Evolutionary conservation across 2,888 invertebrate genomes (phyloP).

Genomic region (Andrena trimmerana): DNA sequence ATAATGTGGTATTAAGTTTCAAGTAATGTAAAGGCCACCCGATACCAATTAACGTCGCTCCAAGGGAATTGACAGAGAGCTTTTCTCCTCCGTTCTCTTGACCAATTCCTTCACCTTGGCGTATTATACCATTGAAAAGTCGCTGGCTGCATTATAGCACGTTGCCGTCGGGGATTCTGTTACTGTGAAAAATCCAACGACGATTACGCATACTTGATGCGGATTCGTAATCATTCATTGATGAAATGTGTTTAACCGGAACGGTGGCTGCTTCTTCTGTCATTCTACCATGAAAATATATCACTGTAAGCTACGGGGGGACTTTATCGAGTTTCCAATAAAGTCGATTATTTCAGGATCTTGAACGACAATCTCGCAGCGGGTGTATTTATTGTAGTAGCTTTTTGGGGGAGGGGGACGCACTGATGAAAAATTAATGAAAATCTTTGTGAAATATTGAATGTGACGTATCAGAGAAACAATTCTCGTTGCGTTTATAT

Average conservation of each 20-base stretch:
- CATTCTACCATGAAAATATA: conserved; percentile 7
- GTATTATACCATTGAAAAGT: conserved; percentile 38
- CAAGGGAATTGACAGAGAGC: conserved; percentile 34
- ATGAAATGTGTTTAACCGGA: background rate
- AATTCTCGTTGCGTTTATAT: background rate
- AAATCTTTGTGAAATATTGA: background rate
- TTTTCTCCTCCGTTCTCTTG: conserved; percentile 27
- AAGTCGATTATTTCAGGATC: conserved; percentile 6
- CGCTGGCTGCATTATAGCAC: conserved; percentile 17
- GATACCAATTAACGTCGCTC: conserved; percentile 54
- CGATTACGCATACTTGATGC: background rate
- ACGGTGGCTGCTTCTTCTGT: background rate
- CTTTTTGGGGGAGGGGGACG: background rate
- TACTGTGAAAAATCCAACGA: background rate
- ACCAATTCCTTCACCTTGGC: conserved; percentile 36
- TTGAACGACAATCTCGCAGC: background rate
- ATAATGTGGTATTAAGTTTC: conserved; percentile 38
- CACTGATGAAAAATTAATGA: conserved; percentile 4
- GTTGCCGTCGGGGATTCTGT: conserved; percentile 12
- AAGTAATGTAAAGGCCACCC: conserved; percentile 30
- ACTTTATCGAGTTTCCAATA: conserved; percentile 2
- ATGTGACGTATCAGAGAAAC: background rate
- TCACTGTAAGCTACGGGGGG: background rate
- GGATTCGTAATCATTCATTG: background rate
- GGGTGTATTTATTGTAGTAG: conserved; percentile 1